phyloP scores from a whole-genome alignment of 2,113 vertebrate species.

The Scopus umbretta region DNA sequence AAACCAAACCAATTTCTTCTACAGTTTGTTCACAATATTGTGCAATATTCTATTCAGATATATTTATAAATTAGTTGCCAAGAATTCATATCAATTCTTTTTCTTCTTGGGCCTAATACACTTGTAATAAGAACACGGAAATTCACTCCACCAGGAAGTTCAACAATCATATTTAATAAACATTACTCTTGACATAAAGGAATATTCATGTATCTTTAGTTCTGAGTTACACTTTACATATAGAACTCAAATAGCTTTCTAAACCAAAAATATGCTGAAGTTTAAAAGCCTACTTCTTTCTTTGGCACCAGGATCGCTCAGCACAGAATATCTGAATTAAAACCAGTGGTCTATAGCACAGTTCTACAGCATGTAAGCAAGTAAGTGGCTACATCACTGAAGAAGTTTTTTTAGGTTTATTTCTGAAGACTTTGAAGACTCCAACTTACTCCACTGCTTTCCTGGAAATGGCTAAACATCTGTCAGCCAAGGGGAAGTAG shows the following conservation, averaged over 20 bases:
- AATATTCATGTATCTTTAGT: not conserved
- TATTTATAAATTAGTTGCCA: slow-evolving; percentile 18
- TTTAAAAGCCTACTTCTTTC: not conserved
- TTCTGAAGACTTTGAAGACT: not conserved
- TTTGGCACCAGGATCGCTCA: not conserved
- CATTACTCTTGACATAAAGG: not conserved
- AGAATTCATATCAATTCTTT: slow-evolving; percentile 28
- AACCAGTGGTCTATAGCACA: not conserved
- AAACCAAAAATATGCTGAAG: not conserved
- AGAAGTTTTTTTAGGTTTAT: not conserved
- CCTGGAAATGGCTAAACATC: not conserved
- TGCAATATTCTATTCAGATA: slow-evolving; percentile 23
- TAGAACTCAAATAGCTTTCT: not conserved
- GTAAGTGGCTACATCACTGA: not conserved
- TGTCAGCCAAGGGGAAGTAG: not conserved
- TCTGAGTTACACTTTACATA: not conserved
- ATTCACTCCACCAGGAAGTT: not conserved
- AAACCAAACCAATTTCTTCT: not conserved
- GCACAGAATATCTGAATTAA: not conserved
- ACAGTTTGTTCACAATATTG: slow-evolving; percentile 29
- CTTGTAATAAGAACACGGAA: slow-evolving; percentile 39
- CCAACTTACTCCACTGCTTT: not conserved
- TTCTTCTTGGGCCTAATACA: not conserved
- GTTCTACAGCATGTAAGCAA: not conserved
- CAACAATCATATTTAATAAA: not conserved